Evolutionary conservation across 2,888 invertebrate species (phyloP).

Genomic region (Allygus modestus): DNA sequence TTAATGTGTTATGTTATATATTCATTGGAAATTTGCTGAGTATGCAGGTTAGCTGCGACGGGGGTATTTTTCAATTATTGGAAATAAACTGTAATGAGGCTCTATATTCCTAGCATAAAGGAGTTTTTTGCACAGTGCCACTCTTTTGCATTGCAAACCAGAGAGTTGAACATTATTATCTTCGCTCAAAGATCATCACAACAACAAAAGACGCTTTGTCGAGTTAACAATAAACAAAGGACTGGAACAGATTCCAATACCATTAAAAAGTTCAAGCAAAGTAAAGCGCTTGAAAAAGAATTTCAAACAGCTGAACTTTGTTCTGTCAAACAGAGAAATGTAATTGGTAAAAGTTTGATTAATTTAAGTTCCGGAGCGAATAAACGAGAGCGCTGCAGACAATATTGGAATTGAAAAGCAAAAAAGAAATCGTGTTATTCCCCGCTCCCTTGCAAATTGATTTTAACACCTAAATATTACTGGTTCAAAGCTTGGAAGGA

Average conservation of each 20-base stretch:
- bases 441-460: conserved; percentile 5
- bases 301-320: conserved; percentile 34
- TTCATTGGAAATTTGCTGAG: too few species aligned
- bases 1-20: too few species aligned
- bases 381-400: conserved; percentile 32
- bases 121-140: too few species aligned
- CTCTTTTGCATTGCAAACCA: too few species aligned
- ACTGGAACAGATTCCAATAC: conserved; percentile 16
- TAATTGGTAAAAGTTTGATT: conserved; percentile 45
- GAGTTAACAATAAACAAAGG: conserved; percentile 10
- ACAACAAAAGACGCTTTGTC: too few species aligned
- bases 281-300: conserved; percentile 25
- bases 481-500: not conserved
- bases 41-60: too few species aligned
- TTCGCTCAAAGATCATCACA: too few species aligned
- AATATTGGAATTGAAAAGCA: conserved; percentile 26
- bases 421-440: conserved; percentile 32
- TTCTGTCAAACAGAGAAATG: conserved; percentile 43
- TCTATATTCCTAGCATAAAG: too few species aligned
- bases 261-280: conserved; percentile 13
- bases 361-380: conserved; percentile 35
- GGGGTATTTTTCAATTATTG: too few species aligned
- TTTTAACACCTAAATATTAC: conserved; percentile 29
- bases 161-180: too few species aligned
- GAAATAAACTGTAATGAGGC: too few species aligned